Conservation (phyloP, 2,888 invertebrate species). For the Tetranychus truncatus region DNA sequence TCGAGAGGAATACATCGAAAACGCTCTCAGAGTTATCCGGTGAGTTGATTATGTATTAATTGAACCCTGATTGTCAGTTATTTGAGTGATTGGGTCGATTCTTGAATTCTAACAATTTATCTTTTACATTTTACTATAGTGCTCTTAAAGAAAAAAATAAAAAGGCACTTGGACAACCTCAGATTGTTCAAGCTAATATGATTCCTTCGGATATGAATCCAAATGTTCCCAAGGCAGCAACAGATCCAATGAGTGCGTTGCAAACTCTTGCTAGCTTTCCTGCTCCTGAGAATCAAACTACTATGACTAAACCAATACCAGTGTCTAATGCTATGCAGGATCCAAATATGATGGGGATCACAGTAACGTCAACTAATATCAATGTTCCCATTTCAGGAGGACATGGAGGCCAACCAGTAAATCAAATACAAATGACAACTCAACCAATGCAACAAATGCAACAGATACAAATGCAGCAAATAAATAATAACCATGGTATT, state of each 20-base stretch:
- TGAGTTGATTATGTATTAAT: background rate
- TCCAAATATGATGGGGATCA: background rate
- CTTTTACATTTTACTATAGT: background rate
- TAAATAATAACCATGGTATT: background rate
- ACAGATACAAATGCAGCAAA: constrained; percentile 3
- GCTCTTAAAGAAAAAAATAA: background rate
- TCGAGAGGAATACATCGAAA: background rate
- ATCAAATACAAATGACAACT: background rate
- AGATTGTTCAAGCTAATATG: background rate
- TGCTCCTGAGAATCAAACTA: background rate
- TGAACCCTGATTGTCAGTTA: background rate
- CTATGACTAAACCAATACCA: background rate
- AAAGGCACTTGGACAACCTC: background rate
- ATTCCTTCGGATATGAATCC: background rate
- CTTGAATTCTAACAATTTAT: background rate
- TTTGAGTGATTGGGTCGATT: background rate
- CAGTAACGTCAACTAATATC: background rate
- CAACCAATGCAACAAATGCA: background rate
- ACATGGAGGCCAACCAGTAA: background rate
- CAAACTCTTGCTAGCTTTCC: background rate
- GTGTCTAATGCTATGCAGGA: background rate
- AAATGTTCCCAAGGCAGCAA: background rate
- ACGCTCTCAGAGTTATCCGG: background rate
- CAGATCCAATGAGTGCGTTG: constrained; percentile 5
- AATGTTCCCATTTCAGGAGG: background rate